Conservation (phyloP, 2,797 vertebrate genomes). For the Macroramphosus scolopax region DNA sequence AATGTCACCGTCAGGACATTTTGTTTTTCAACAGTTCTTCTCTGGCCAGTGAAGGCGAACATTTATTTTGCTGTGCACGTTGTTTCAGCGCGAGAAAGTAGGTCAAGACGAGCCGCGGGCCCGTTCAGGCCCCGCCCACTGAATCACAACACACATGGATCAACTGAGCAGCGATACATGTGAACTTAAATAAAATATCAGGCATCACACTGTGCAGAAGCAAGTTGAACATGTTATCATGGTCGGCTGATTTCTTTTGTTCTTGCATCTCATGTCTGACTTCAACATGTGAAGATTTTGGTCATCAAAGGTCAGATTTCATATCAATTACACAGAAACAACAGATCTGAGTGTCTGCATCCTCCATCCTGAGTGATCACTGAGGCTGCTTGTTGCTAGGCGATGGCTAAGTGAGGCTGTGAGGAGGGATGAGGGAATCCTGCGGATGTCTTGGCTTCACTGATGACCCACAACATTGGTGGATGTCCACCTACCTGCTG, state of each 20-base stretch:
- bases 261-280: too few species aligned
- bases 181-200: too few species aligned
- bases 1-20: constrained; percentile 8
- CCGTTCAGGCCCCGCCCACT: constrained; percentile 35
- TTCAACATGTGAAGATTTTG: not conserved
- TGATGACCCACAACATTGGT: constrained; percentile 8
- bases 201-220: too few species aligned
- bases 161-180: constrained; percentile 1
- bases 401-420: constrained; percentile 27
- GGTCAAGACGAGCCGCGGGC: constrained; percentile 65
- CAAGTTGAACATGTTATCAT: too few species aligned
- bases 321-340: constrained; percentile 25
- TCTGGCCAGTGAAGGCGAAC: constrained; percentile 34
- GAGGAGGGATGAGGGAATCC: constrained; percentile 31
- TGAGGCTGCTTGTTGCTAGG: constrained; percentile 56
- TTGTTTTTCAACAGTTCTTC: constrained; percentile 21
- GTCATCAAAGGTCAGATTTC: constrained; percentile 23
- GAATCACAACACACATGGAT: constrained; percentile 23
- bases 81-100: constrained; percentile 50
- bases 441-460: constrained; percentile 17
- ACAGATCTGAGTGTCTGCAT: constrained; percentile 17
- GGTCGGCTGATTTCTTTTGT: too few species aligned
- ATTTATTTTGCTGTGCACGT: constrained; percentile 37
- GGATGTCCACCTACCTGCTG: too few species aligned
- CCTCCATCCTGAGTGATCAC: constrained; percentile 19